Conservation (phyloP, 2,113 vertebrate species). For the Arenaria interpres region DNA sequence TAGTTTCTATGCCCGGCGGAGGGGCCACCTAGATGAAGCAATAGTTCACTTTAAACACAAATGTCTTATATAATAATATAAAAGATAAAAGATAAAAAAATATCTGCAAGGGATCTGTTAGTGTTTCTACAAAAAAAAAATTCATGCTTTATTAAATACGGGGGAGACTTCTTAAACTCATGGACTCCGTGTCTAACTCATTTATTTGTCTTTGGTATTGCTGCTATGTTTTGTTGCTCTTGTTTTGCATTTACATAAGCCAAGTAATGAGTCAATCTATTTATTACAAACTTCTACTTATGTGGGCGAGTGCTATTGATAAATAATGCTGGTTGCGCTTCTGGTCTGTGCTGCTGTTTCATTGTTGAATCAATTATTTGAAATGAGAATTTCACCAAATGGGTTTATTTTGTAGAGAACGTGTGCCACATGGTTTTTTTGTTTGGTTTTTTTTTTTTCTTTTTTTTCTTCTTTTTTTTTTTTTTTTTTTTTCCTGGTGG, state of each 20-base stretch:
- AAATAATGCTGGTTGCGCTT: slow-evolving; percentile 55
- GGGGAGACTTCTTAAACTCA: slow-evolving; percentile 62
- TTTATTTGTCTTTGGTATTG: slow-evolving; percentile 44
- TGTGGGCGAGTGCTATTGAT: slow-evolving; percentile 28
- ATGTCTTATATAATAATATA: slow-evolving; percentile 43
- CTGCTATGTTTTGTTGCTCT: not conserved
- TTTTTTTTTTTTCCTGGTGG: too few species aligned
- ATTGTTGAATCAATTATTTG: slow-evolving; percentile 50
- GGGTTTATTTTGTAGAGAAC: not conserved
- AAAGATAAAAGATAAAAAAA: slow-evolving; percentile 8
- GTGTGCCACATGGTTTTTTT: not conserved
- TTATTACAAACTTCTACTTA: slow-evolving; percentile 60
- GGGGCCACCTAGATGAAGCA: slow-evolving; percentile 55
- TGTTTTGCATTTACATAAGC: slow-evolving; percentile 45
- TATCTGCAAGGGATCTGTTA: slow-evolving; percentile 51
- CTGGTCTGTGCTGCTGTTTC: slow-evolving; percentile 69
- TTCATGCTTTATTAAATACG: slow-evolving; percentile 67
- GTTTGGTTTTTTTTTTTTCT: rapidly evolving
- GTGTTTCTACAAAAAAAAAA: slow-evolving; percentile 61
- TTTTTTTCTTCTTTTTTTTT: too few species aligned
- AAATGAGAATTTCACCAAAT: slow-evolving; percentile 21
- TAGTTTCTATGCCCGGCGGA: slow-evolving; percentile 42
- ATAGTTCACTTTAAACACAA: slow-evolving; percentile 58
- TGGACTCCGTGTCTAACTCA: slow-evolving; percentile 23
- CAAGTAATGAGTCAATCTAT: slow-evolving; percentile 20